phyloP scores from a whole-genome alignment of 2,888 invertebrate genomes.

The Eilema sororculum region DNA sequence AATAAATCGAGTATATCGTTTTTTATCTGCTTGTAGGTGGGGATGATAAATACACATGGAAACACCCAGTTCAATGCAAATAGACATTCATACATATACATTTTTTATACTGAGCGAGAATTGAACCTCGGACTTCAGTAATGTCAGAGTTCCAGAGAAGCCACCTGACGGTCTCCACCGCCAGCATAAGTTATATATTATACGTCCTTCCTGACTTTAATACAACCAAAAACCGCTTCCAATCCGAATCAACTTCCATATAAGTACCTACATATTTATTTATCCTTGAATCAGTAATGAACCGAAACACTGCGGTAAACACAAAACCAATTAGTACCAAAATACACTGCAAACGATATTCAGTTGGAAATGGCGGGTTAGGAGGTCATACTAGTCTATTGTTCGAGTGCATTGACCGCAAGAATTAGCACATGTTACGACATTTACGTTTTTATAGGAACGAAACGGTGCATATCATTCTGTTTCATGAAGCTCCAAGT shows the following conservation, averaged over 20 bases:
- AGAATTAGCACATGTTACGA: constrained; percentile 39
- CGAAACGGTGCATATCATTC: constrained; percentile 14
- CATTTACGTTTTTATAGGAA: constrained; percentile 28
- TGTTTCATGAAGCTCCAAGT: constrained; percentile 2
- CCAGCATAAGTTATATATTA: too few relatives aligned
- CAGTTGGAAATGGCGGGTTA: constrained; percentile 17
- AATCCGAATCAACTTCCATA: neutral
- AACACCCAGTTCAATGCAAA: too few relatives aligned
- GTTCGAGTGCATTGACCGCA: constrained; percentile 41
- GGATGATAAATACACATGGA: too few relatives aligned
- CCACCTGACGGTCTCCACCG: too few relatives aligned
- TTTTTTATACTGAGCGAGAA: too few relatives aligned
- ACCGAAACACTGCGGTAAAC: constrained; percentile 12
- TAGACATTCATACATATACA: too few relatives aligned
- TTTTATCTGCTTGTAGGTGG: too few relatives aligned
- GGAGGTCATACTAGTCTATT: constrained; percentile 25
- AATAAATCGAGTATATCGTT: too few relatives aligned
- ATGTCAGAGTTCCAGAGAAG: too few relatives aligned
- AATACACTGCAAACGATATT: constrained; percentile 18
- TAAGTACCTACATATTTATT: neutral
- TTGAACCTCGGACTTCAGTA: too few relatives aligned
- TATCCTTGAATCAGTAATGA: neutral
- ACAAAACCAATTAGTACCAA: constrained; percentile 22
- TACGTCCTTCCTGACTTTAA: too few relatives aligned
- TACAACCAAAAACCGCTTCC: neutral